A percentile compares a stretch with the other conserved stretches of the same genome.
phyloP scores from a whole-genome alignment of 1,140 invertebrate genomes.

The Drosophila subobscura region DNA sequence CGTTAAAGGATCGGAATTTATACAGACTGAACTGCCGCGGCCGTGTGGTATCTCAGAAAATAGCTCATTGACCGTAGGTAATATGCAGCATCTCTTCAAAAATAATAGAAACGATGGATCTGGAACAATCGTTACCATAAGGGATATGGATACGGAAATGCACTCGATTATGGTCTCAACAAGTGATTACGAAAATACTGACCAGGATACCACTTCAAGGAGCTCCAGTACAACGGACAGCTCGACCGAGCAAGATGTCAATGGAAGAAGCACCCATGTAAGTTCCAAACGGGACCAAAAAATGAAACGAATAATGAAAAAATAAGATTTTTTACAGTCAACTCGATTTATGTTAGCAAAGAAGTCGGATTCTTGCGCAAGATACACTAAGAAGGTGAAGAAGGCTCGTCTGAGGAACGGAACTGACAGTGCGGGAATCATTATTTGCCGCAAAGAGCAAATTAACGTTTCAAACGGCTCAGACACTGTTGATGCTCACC shows the following conservation, averaged over 20 bases:
- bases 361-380: background rate
- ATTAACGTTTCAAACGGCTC: background rate
- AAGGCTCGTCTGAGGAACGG: slow-evolving; percentile 19
- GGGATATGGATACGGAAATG: slow-evolving; percentile 1
- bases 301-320: too few species aligned
- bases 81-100: slow-evolving; percentile 35
- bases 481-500: background rate
- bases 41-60: too few species aligned
- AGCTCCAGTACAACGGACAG: slow-evolving; percentile 20
- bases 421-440: background rate
- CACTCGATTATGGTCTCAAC: slow-evolving; percentile 9
- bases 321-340: slow-evolving; percentile 15
- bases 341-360: background rate
- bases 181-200: slow-evolving; percentile 27
- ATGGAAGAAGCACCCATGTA: slow-evolving; percentile 17
- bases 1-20: slow-evolving; percentile 11
- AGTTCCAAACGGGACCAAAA: background rate
- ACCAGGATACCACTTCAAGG: slow-evolving; percentile 9
- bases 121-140: slow-evolving; percentile 4
- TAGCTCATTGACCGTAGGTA: background rate
- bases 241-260: slow-evolving; percentile 25
- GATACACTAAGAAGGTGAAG: slow-evolving; percentile 6
- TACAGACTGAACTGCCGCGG: background rate
- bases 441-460: background rate
- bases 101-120: slow-evolving; percentile 19